These are phyloP conservation scores for Crocuta crocuta DNA, from an alignment of 2,113 vertebrate genomes.

Conservation along the genomic window DNA sequence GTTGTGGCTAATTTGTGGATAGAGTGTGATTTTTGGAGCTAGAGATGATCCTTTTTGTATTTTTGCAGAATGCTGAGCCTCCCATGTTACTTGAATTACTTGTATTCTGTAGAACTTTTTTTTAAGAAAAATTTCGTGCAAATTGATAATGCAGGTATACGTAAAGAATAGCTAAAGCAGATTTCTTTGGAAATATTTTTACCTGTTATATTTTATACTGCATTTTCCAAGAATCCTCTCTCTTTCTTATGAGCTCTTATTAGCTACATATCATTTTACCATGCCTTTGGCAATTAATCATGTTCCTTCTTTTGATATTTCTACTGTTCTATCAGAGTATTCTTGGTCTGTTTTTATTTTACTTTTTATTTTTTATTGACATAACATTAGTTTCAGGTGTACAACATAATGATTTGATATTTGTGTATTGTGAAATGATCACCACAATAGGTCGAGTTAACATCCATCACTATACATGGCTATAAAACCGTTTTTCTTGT, in stretches of 20 bases:
- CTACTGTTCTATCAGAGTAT: not conserved
- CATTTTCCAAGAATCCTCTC: not conserved
- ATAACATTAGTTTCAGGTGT: not conserved
- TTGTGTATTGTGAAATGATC: not conserved
- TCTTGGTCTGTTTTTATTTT: not conserved
- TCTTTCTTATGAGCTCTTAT: conserved; percentile 8
- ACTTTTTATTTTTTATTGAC: not conserved
- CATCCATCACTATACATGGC: not conserved
- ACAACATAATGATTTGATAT: not conserved
- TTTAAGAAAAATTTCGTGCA: not conserved
- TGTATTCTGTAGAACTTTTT: conserved; percentile 23
- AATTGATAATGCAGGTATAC: not conserved
- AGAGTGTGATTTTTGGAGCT: not conserved
- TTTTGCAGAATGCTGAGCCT: conserved; percentile 37
- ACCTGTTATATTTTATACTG: not conserved
- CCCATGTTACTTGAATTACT: not conserved
- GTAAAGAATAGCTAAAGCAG: not conserved
- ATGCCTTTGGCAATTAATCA: not conserved
- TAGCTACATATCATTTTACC: not conserved
- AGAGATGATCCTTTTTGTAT: not conserved
- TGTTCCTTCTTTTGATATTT: not conserved
- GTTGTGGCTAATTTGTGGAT: conserved; percentile 13
- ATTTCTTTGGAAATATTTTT: conserved; percentile 53
- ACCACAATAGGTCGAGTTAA: not conserved
- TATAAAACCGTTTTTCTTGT: not conserved